Percentiles rank a stretch among this genome's conserved stretches.
These are phyloP conservation scores for Ctenoplectra terminalis DNA, from an alignment of 1,140 invertebrate species.

Conservation along the genomic window DNA sequence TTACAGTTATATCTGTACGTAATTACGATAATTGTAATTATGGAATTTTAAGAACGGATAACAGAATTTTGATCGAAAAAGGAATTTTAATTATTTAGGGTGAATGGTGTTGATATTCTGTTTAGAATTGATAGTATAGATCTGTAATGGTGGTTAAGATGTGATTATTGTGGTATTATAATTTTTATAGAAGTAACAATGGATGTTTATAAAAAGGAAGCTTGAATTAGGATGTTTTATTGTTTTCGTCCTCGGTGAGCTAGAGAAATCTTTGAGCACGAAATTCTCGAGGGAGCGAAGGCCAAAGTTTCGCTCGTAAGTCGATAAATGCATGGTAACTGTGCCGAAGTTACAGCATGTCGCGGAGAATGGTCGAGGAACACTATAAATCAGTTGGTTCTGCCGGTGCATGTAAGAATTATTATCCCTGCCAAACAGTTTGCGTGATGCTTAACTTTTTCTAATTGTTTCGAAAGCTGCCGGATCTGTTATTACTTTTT, in stretches of 20 bases:
- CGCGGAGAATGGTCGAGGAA: background rate
- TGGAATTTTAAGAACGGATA: too few relatives aligned
- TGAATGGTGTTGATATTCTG: too few relatives aligned
- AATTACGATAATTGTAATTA: too few relatives aligned
- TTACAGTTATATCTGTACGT: too few relatives aligned
- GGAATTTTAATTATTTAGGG: too few relatives aligned
- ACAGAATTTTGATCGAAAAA: too few relatives aligned
- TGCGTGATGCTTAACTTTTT: conserved; percentile 5
- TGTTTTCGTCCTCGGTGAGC: background rate
- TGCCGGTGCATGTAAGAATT: background rate
- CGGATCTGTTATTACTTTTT: background rate
- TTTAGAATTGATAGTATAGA: background rate
- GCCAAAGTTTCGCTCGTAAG: conserved; percentile 13
- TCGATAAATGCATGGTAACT: conserved; percentile 11
- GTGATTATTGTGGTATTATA: too few relatives aligned
- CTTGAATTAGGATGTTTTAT: background rate
- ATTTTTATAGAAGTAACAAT: background rate
- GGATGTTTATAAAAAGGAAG: background rate
- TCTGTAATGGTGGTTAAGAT: too few relatives aligned
- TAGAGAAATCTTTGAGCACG: too few relatives aligned
- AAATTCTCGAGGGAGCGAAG: background rate
- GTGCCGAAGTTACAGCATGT: background rate
- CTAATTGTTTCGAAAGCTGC: background rate
- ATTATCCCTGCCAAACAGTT: conserved; percentile 6
- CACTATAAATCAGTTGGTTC: conserved; percentile 15